phyloP scores from a whole-genome alignment of 2,888 invertebrate species.

The Alsophila aescularia region DNA sequence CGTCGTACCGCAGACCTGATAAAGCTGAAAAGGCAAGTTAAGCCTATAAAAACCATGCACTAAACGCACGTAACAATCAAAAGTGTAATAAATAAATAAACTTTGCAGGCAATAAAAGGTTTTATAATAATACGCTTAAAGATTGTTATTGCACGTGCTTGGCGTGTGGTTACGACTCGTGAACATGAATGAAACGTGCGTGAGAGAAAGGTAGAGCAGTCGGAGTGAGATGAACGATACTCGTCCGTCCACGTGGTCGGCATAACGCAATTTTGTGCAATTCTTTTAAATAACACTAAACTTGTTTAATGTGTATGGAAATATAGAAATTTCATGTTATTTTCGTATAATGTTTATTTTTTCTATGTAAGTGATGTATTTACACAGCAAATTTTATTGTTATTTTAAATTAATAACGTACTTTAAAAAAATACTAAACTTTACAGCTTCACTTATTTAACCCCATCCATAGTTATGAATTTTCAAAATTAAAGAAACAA shows the following conservation, averaged over 20 bases:
- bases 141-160: slow-evolving; percentile 79
- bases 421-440: no score
- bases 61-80: slow-evolving; percentile 77
- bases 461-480: no score
- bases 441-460: no score
- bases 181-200: slow-evolving; percentile 76
- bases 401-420: no score
- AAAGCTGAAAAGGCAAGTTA: slow-evolving; percentile 85
- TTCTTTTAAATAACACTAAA: slow-evolving; percentile 59
- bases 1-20: slow-evolving; percentile 82
- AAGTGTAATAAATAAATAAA: slow-evolving; percentile 80
- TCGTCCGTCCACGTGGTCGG: slow-evolving; percentile 78
- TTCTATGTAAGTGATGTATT: no score
- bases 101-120: slow-evolving; percentile 77
- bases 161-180: slow-evolving; percentile 73
- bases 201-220: slow-evolving; percentile 58
- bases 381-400: no score
- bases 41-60: slow-evolving; percentile 85
- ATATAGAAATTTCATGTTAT: no score
- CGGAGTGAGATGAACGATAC: slow-evolving; percentile 63
- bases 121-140: slow-evolving; percentile 78
- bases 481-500: no score
- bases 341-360: no score
- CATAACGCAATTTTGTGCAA: slow-evolving; percentile 69
- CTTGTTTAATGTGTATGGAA: no score